Base-by-base conservation (phyloP, 2,113 vertebrate species). In the Brienomyrus brachyistius region DNA sequence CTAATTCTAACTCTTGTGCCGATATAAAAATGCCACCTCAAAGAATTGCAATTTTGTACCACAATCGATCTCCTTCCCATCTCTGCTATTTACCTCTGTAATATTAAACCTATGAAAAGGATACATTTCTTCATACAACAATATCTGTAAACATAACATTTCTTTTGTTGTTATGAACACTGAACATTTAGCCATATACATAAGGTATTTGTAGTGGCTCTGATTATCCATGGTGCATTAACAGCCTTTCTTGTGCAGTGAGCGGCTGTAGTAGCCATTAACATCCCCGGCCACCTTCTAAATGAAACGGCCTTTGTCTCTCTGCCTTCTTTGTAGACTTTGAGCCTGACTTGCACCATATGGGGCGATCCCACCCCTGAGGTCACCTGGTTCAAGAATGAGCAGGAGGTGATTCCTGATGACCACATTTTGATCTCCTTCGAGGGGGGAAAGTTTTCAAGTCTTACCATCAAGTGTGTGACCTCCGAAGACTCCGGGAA, bases 331-430 rank as follows among this genome's bases (percentile, higher is more conserved):
- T 74, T 90, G 3, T 90, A 99, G 98, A 98, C 98, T 0, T 93
- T 99, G 94, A 99, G 97, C 91, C 96, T 99, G 92, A 99, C 98
- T 89, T 99, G 98, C 93, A 98, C 97, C 0, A 98, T 99, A 40
- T 99, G 97, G 93, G 98, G 98, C 21, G 98, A 97, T 91, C 98
- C 98, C 0, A 97, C 96, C 56, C 98, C 98, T 0, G 98, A 99
- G 93, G 97, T 99, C 89, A 90, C 96, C 91, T 99, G 98, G 98
- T 97, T 98, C 94, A 99, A 99, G 96, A 99, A 99, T 0, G 98
- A 99, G 94, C 97, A 96, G 91, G 94, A 95, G 17, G 93, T 99
- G 4, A 94, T 96, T 89, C 93, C 94, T 59, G 94, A 90, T 3
- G 97, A 98, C 1, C 98, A 98, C 94, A 97, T 96, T 90, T 88